A percentile compares a stretch with the other conserved stretches of the same genome.
Conservation (phyloP, 2,797 vertebrate genomes). For the Tragelaphus oryx region DNA sequence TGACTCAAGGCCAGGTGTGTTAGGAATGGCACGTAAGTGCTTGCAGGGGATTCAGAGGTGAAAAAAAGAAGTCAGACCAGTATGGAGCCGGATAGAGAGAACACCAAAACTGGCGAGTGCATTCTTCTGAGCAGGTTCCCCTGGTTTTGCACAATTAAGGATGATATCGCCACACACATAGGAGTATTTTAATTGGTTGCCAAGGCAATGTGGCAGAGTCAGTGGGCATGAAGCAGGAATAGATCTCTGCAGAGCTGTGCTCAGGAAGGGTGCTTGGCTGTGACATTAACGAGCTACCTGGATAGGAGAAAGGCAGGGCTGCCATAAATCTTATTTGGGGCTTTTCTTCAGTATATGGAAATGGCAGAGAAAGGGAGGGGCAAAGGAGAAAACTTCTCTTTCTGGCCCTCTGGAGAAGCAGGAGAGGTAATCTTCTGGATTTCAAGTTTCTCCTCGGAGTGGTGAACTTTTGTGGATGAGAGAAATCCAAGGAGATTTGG, state of each 20-base stretch:
- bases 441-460: neutral
- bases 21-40: neutral
- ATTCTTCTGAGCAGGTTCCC: constrained; percentile 64
- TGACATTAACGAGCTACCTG: neutral
- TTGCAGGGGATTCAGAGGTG: constrained; percentile 30
- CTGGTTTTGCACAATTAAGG: constrained; percentile 73
- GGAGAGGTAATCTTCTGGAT: neutral
- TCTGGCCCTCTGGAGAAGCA: neutral
- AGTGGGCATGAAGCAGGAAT: constrained; percentile 73
- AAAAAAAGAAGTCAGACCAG: constrained; percentile 37
- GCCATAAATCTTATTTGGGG: neutral
- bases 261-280: constrained; percentile 17
- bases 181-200: constrained; percentile 79
- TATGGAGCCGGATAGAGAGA: neutral
- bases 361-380: neutral
- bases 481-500: neutral
- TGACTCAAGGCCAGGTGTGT: constrained; percentile 19
- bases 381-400: neutral
- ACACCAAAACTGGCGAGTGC: neutral
- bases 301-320: constrained; percentile 41
- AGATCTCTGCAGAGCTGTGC: constrained; percentile 62
- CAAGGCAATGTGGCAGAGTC: constrained; percentile 80
- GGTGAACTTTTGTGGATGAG: accelerated
- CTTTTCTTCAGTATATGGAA: constrained; percentile 38
- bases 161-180: constrained; percentile 57